Conservation (phyloP, 2,113 vertebrate genomes). For the Ceuthmochares aereus region DNA sequence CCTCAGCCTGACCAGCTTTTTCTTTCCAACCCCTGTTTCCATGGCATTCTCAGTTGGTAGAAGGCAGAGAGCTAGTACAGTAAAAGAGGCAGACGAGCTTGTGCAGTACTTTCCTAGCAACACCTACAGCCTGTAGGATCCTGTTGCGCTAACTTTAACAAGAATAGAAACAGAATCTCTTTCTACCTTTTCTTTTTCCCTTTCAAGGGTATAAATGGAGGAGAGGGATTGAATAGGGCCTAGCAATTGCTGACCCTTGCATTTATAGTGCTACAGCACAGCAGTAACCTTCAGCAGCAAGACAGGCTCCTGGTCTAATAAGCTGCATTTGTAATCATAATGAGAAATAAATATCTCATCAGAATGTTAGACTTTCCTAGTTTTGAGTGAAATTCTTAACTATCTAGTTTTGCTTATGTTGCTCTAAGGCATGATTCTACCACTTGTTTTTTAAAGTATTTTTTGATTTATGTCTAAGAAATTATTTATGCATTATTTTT, state of each 20-base stretch:
- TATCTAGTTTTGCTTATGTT: background rate
- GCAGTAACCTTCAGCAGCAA: background rate
- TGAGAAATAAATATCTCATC: conserved; percentile 1
- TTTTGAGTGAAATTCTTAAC: background rate
- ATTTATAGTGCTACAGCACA: background rate
- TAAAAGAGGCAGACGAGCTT: conserved; percentile 36
- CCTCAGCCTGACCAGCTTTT: conserved; percentile 43
- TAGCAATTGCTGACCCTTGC: conserved; percentile 22
- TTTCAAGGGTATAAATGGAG: conserved; percentile 23
- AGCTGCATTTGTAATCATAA: background rate
- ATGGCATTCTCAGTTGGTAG: conserved; percentile 38
- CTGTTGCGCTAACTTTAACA: conserved; percentile 38
- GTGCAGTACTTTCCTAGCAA: conserved; percentile 55
- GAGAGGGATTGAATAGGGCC: background rate
- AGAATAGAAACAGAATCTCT: conserved; percentile 49
- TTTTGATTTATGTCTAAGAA: background rate
- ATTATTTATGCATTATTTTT: background rate
- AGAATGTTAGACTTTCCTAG: background rate
- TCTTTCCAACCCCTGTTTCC: conserved; percentile 56
- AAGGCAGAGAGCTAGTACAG: conserved; percentile 38
- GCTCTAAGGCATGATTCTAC: background rate
- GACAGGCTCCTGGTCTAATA: background rate
- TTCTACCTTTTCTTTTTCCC: conserved; percentile 10
- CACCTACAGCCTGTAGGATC: conserved; percentile 23
- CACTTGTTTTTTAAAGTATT: background rate